These are phyloP conservation scores for Smittia aterrima DNA, from an alignment of 2,888 invertebrate species.

Conservation along the genomic window DNA sequence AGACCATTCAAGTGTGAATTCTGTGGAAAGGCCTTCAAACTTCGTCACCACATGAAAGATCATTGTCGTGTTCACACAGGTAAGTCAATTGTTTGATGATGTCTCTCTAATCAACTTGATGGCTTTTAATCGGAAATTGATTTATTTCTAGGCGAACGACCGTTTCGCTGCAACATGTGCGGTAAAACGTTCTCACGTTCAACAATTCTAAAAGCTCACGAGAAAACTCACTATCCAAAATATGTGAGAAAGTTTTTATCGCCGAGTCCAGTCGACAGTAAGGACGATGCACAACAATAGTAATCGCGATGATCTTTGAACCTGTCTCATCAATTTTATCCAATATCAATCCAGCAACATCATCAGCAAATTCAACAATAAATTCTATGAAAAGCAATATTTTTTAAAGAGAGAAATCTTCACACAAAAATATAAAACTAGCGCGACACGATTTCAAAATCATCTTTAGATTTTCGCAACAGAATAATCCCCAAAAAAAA, in stretches of 20 bases:
- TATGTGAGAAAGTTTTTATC: slow-evolving; percentile 86
- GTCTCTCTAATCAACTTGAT: slow-evolving; percentile 20
- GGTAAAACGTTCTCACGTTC: slow-evolving; percentile 89
- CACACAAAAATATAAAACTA: not conserved
- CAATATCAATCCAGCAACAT: slow-evolving; percentile 43
- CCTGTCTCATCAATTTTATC: slow-evolving; percentile 43
- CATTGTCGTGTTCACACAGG: slow-evolving; percentile 90
- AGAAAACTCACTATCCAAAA: slow-evolving; percentile 90
- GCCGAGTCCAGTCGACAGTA: slow-evolving; percentile 80
- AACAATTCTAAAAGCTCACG: slow-evolving; percentile 87
- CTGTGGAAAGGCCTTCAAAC: slow-evolving; percentile 89
- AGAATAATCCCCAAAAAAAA: not conserved
- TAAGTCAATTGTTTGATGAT: slow-evolving; percentile 51
- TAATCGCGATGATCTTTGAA: slow-evolving; percentile 47
- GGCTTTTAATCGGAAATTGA: slow-evolving; percentile 1
- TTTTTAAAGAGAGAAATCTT: slow-evolving; percentile 35
- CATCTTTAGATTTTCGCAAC: not conserved
- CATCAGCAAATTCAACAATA: slow-evolving; percentile 44
- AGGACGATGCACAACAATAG: slow-evolving; percentile 78
- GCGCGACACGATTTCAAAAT: not conserved
- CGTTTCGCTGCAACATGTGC: slow-evolving; percentile 84
- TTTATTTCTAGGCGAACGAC: slow-evolving; percentile 67
- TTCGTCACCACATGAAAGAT: slow-evolving; percentile 92
- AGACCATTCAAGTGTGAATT: slow-evolving; percentile 91
- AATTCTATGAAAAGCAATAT: slow-evolving; percentile 41